Evolutionary conservation across 2,797 vertebrate genomes (phyloP), one percentile per base, ranked within the genome.

Genomic region (Lepilemur septentrionalis): DNA sequence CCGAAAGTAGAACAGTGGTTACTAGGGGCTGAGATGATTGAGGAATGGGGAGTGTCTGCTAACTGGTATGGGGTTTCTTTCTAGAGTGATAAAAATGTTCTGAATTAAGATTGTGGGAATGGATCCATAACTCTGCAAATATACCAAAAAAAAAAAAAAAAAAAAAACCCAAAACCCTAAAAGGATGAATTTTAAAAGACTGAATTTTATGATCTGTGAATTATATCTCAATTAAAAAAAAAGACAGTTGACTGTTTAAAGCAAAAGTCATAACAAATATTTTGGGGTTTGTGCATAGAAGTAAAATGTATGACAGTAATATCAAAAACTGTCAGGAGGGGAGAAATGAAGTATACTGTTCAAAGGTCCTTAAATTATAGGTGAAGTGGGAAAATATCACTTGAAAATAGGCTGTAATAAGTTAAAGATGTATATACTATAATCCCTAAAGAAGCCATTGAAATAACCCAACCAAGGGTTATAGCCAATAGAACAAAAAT

Each of bases 371-470:
- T 75, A 92, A 87, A n/a, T 72, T 69, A 57, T 12, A 73, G 46
- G 15, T 75, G 10, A 92, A 87, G 32, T 52, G 32, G 11, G 28
- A 83, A 88, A 92, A 61, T 67, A 48, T 61, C 50, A 92, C 43
- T 76, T 83, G 41, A 70, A 83, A 75, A 92, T 57, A 67, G n/a
- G 35, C 63, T 94, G 15, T 90, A n/a, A 59, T 41, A 90, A 89
- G 35, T 50, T 78, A 90, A 84, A 52, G 63, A 94, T 23, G 13
- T 79, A 85, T 79, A 85, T 38, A 63, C 3, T 50, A 25, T 35
- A 79, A 94, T 79, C n/a, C 25, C 41, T 30, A 81, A 67, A 87
- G 20, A 46, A 75, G 67, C 59, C 10, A 81, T 7, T 67, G 20
- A 92, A 87, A 92, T 65, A 80, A 79, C 25, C 65, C 52, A 84